Evolutionary conservation across 2,888 invertebrate genomes (phyloP).

Genomic region (Brachyopa scutellaris): DNA sequence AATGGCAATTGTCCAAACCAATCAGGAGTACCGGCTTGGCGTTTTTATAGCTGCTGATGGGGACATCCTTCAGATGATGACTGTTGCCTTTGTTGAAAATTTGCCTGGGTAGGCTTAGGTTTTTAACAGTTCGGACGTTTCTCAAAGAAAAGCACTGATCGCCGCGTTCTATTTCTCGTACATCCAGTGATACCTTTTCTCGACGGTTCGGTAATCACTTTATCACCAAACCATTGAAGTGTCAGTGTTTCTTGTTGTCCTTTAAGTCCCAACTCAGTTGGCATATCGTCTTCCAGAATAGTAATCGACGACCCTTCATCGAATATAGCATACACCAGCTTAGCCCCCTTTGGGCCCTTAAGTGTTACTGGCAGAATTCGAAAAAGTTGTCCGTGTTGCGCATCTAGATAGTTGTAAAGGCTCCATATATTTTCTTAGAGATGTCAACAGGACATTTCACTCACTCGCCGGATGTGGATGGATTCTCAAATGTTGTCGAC

Average conservation of each 20-base stretch:
- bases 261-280: conserved; percentile 39
- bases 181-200: not conserved
- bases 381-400: too few species aligned
- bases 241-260: conserved; percentile 50
- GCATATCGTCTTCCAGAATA: conserved; percentile 43
- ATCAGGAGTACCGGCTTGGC: conserved; percentile 3
- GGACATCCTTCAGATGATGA: not conserved
- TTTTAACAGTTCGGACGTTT: conserved; percentile 46
- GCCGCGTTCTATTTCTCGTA: not conserved
- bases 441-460: too few species aligned
- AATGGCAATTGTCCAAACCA: conserved; percentile 16
- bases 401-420: too few species aligned
- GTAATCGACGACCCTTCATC: conserved; percentile 65
- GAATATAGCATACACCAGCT: conserved; percentile 33
- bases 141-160: conserved; percentile 22
- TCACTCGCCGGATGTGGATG: too few species aligned
- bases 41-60: not conserved
- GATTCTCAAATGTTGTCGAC: too few species aligned
- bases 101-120: conserved; percentile 36
- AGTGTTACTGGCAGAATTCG: conserved; percentile 35
- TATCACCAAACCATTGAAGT: conserved; percentile 65
- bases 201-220: conserved; percentile 33
- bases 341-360: conserved; percentile 23
- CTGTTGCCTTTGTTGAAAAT: not conserved
- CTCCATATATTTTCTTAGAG: too few species aligned